Conservation (phyloP, 1,140 invertebrate genomes). For the Procambarus clarkii region DNA sequence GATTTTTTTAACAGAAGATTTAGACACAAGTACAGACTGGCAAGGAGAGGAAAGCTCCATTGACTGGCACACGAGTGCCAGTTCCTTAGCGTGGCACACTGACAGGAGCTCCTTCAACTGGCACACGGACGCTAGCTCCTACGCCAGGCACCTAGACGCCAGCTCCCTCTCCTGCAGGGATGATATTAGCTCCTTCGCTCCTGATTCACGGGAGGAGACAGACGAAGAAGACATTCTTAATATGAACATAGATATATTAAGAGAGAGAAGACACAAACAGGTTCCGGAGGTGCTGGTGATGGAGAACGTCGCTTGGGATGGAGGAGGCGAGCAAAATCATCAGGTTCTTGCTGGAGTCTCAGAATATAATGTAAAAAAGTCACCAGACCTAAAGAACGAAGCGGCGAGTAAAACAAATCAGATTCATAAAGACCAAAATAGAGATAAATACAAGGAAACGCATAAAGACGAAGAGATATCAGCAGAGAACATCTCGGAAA, state of each 20-base stretch:
- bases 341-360: not conserved
- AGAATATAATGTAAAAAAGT: not conserved
- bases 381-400: not conserved
- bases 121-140: constrained; percentile 50
- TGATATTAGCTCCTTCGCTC: constrained; percentile 36
- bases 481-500: too few relatives aligned
- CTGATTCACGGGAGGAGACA: constrained; percentile 22
- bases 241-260: constrained; percentile 18
- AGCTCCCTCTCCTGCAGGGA: not conserved
- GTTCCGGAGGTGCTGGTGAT: not conserved
- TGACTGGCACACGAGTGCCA: constrained; percentile 48
- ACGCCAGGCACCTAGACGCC: constrained; percentile 10
- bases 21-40: constrained; percentile 59
- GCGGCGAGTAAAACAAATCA: not conserved
- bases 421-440: not conserved
- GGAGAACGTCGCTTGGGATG: constrained; percentile 17
- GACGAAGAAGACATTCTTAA: constrained; percentile 33
- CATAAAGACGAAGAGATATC: not conserved
- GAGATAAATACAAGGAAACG: not conserved
- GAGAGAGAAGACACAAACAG: constrained; percentile 6
- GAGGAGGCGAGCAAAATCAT: not conserved
- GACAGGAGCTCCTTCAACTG: constrained; percentile 50
- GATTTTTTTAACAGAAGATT: constrained; percentile 45
- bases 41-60: constrained; percentile 54
- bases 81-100: constrained; percentile 57